Evolutionary conservation across 2,113 vertebrate species (phyloP), one percentile per base, ranked within the genome.

Genomic region (Cepphus grylle): DNA sequence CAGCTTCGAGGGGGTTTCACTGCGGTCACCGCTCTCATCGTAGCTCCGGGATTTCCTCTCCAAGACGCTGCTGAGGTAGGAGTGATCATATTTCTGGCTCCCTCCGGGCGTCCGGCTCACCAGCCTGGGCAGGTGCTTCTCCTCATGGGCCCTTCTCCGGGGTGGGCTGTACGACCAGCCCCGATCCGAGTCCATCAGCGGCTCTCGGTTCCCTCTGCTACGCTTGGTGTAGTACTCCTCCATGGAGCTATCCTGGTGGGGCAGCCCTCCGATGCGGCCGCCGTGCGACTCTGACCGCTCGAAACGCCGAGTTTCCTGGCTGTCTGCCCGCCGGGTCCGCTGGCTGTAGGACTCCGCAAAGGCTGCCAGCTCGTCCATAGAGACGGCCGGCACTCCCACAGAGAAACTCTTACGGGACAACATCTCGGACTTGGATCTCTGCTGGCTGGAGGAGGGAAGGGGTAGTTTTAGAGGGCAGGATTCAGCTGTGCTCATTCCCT

Each of bases 341-440:
- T 98, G 98, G 90, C 98, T 98, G 81, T 99, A 99, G 10, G 98
- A 98, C 86, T 98, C 98, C 0, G 99, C 98, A 29, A 99, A 99
- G 78, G 99, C 99, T 38, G 99, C 99, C 96, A 99, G 98, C 97
- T 99, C 99, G 1, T 99, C 99, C 97, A 99, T 98, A 40, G 99
- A 99, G 63, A 99, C 98, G 0, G 99, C 98, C 3, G 99, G 99
- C 50, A 99, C 98, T 17, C 98, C 98, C 38, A 98, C 95, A 4
- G 98, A 97, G 91, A 99, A 98, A 12, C 98, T 98, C 97, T 99
- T 99, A 29, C 99, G 98, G 56, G 99, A 98, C 86, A 99, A 94
- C 98, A 99, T 99, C 97, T 99, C 99, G 0, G 99, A 99, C 43
- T 98, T 99, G 58, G 98, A 98, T 95, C 99, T 99, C 97, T 98